Evolutionary conservation across 2,888 invertebrate genomes (phyloP), one percentile per base, ranked within the genome.

Genomic region (Sicus ferrugineus): DNA sequence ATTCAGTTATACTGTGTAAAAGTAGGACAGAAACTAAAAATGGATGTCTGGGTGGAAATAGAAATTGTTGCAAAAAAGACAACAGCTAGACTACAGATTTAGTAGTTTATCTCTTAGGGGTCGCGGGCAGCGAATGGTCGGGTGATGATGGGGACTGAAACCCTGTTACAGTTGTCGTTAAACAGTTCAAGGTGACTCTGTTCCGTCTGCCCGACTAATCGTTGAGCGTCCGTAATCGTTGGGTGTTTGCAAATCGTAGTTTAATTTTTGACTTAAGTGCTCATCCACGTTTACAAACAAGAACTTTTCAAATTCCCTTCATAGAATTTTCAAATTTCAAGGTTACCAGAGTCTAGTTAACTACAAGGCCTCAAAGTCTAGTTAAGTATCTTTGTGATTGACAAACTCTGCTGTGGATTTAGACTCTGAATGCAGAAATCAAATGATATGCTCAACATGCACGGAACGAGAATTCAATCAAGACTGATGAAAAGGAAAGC

Each of bases 401-500:
- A n/a, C 38, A 34, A 9, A 5, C 38, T 34, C 38, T 9, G n/a
- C n/a, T n/a, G n/a, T n/a, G n/a, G n/a, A n/a, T n/a, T n/a, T n/a
- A n/a, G n/a, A n/a, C n/a, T n/a, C n/a, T n/a, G n/a, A n/a, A n/a
- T n/a, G n/a, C n/a, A n/a, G n/a, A n/a, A n/a, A n/a, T n/a, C n/a
- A n/a, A n/a, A n/a, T n/a, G n/a, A n/a, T 3, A 14, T 50, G 19
- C 50, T 34, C 38, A 34, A 64, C n/a, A n/a, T n/a, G n/a, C n/a
- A n/a, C 64, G 50, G 52, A 64, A 64, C 52, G 64, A 28, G 46
- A 66, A 66, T 66, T 66, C 66, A 66, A 66, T 66, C 58, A 66
- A 66, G 46, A 66, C 58, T 58, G 66, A 66, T 66, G 42, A 62
- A 64, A 31, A 30, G 19, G 50, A 64, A 64, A 50, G 34, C 64